phyloP scores from a whole-genome alignment of 2,888 invertebrate genomes.

The Polietes domitor region DNA sequence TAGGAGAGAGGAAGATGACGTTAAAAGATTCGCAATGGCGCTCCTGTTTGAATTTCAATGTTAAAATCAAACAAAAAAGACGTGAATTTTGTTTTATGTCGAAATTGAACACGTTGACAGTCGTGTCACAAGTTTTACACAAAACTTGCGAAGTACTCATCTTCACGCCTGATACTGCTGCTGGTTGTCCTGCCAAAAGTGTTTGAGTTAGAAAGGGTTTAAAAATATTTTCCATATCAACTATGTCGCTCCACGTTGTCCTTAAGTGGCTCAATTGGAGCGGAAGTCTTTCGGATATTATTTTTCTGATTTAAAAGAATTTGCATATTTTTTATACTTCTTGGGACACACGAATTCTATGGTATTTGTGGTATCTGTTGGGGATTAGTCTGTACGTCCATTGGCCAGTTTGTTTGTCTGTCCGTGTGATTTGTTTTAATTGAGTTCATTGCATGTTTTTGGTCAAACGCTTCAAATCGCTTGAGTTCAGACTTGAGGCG shows the following conservation, averaged over 20 bases:
- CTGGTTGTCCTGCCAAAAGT: conserved; percentile 3
- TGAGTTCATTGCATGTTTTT: conserved; percentile 12
- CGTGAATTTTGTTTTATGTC: conserved; percentile 42
- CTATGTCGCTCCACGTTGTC: background rate
- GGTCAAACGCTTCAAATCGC: background rate
- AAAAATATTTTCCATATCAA: conserved; percentile 32
- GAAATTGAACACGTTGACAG: conserved; percentile 62
- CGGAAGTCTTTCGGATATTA: conserved; percentile 44
- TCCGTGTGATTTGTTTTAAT: conserved; percentile 8
- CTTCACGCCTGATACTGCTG: conserved; percentile 3
- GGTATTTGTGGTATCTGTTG: background rate
- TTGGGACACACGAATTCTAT: background rate
- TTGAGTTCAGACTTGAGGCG: conserved; percentile 3
- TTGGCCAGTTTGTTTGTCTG: background rate
- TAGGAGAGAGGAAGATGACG: conserved; percentile 1
- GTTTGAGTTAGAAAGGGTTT: conserved; percentile 53
- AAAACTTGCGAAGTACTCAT: conserved; percentile 67
- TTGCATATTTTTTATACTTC: conserved; percentile 5
- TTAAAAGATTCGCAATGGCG: conserved; percentile 30
- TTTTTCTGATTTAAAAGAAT: too few species aligned
- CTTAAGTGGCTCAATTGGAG: conserved; percentile 41
- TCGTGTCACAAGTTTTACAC: conserved; percentile 69
- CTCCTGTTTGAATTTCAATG: conserved; percentile 38
- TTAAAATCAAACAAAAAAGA: conserved; percentile 20
- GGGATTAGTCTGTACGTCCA: too few species aligned